These are phyloP conservation scores for Caranx ignobilis DNA, from an alignment of 2,113 vertebrate species.

Conservation along the genomic window DNA sequence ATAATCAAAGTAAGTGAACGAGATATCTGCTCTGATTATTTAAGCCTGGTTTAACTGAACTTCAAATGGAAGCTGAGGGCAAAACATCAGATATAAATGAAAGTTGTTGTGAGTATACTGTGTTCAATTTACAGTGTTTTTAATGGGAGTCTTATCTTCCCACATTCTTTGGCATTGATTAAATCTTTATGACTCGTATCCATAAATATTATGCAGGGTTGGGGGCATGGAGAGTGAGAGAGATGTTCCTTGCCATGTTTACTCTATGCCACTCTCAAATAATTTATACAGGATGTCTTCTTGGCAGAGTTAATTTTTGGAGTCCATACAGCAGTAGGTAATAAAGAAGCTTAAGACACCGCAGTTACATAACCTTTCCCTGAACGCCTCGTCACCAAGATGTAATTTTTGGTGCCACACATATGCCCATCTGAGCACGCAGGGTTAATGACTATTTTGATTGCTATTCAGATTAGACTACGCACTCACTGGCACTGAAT, in stretches of 20 bases:
- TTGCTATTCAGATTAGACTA: neutral
- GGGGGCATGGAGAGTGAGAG: neutral
- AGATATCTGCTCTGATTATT: neutral
- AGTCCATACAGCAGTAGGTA: neutral
- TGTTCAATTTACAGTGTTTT: neutral
- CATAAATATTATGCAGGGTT: neutral
- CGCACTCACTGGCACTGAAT: neutral
- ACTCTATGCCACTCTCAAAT: neutral
- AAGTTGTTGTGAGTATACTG: neutral
- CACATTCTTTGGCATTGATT: neutral
- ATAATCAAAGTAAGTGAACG: neutral
- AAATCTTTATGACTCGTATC: neutral
- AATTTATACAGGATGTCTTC: neutral
- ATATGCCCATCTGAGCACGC: neutral
- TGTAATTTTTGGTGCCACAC: neutral
- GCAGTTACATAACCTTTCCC: neutral
- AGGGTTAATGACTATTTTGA: neutral
- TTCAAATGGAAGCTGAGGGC: neutral
- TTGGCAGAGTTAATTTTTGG: neutral
- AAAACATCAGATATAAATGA: slow-evolving; percentile 14
- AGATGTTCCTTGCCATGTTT: neutral
- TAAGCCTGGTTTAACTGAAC: neutral
- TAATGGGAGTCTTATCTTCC: neutral
- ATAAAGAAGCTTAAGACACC: neutral
- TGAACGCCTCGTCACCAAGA: neutral